Evolutionary conservation across 2,797 vertebrate species (phyloP), one percentile per base, ranked within the genome.

Genomic region (Eremophila alpestris): DNA sequence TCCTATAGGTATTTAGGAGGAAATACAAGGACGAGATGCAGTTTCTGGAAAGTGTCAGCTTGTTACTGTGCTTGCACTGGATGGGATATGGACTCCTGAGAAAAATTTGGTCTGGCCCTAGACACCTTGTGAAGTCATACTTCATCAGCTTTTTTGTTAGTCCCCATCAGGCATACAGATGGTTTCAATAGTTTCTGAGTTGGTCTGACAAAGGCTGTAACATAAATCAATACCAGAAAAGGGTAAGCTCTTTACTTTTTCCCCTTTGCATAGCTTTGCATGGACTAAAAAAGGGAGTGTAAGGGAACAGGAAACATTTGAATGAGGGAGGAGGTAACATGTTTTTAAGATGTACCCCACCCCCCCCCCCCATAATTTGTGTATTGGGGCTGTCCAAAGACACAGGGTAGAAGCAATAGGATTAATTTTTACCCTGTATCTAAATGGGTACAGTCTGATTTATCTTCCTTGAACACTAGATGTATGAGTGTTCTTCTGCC

Each of bases 161-260:
- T 84, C 59, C 32, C 58, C 89, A 86, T 97, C 94, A 95, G 96
- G 94, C 93, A 60, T 93, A 97, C 98, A 98, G 97, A 97, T 98
- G 98, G 97, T 98, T 98, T 96, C 95, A 98, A 88, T 98, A 97
- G 89, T 96, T 96, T 96, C 92, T 94, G 90, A 97, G 95, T 96
- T 89, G 79, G 92, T 97, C 96, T 95, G 89, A 75, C 59, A 97
- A 97, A 96, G 84, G 64, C 94, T 96, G 77, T 87, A 95, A 89
- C 85, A 80, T 95, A 95, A 92, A 95, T 95, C 95, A 89, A 43
- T 87, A 94, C 93, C 97, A 97, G 96, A 97, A 98, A 94, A 74
- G 80, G 60, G 73, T 96, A 83, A 81, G 64, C 89, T 73, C 76
- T 97, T 91, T 93, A 73, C 69, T 68, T 80, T 82, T 94, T 84